Evolutionary conservation across 2,888 invertebrate genomes (phyloP), one percentile per base, ranked within the genome.

Genomic region (Philopedon plagiatum): DNA sequence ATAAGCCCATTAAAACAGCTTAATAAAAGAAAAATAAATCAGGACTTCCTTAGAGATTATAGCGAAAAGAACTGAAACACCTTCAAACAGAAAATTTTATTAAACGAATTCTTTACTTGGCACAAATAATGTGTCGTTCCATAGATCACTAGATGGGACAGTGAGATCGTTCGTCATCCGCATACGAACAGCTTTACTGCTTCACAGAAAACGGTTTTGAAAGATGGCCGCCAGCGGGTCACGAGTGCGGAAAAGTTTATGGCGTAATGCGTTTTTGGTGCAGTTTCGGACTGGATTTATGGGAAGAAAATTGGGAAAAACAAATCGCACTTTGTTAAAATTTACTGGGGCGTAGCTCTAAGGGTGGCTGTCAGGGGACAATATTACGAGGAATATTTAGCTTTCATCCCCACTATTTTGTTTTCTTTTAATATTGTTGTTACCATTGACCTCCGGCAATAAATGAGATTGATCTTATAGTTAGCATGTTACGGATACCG

Each of bases 111-210:
- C 56, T 62, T 68, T 60, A n/a, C 37, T 60, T 68, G 68, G 56
- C 62, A 54, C 41, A 68, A 68, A 58, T 70, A 70, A 63, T 57
- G 77, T 76, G 80, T 76, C 77, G 77, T 73, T 75, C 78, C 75
- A 80, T 80, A 80, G 77, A 79, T 80, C 79, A 80, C 77, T 66
- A 66, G 76, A 74, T 70, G 71, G 76, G 75, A 76, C 75, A 67
- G 73, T 65, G 75, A 18, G 76, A 76, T 76, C 78, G 78, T 77
- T 77, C 74, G 75, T 75, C 75, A 75, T 78, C 76, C 78, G 67
- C 76, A 77, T 77, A 78, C 76, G 78, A 78, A 78, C 79, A 80
- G 80, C 73, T 73, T 73, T 60, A 73, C 68, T 73, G 73, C 73
- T 73, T 73, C 73, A 68, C 73, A 73, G 73, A 68, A 73, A 73